phyloP scores from a whole-genome alignment of 2,113 vertebrate species.

The Misgurnus mizolepis region DNA sequence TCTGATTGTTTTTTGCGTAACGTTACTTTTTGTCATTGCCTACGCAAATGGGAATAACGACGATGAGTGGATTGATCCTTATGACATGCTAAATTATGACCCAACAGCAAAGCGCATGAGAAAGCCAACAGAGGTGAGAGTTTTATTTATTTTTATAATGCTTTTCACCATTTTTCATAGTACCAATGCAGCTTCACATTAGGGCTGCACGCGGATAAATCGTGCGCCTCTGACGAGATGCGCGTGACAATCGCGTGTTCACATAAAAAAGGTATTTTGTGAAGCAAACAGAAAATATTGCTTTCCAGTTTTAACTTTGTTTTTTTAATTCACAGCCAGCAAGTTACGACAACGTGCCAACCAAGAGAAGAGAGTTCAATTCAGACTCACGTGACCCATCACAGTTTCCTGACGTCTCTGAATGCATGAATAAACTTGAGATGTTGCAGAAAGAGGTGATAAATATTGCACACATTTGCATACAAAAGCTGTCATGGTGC shows the following conservation, averaged over 20 bases:
- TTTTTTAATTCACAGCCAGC: conserved; percentile 50
- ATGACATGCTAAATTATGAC: conserved; percentile 74
- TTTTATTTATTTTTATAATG: neutral
- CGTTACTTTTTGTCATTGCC: neutral
- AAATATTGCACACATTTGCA: neutral
- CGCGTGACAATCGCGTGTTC: too few relatives aligned
- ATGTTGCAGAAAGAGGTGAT: conserved; percentile 62
- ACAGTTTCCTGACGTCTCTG: conserved; percentile 40
- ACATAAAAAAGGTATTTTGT: too few relatives aligned
- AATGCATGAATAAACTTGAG: conserved; percentile 51
- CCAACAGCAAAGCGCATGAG: conserved; percentile 64
- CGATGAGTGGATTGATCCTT: conserved; percentile 69
- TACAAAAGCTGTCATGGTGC: too few relatives aligned
- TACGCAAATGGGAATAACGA: conserved; percentile 1
- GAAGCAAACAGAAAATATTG: too few relatives aligned
- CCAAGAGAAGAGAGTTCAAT: conserved; percentile 65
- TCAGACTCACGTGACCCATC: conserved; percentile 25
- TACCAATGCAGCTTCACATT: neutral
- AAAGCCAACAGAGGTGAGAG: conserved; percentile 62
- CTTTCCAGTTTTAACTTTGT: neutral
- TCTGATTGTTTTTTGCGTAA: neutral
- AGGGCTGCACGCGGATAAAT: too few relatives aligned
- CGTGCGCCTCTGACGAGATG: too few relatives aligned
- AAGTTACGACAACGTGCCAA: conserved; percentile 63
- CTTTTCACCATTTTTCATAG: neutral